Evolutionary conservation across 2,797 vertebrate genomes (phyloP), one percentile per base, ranked within the genome.

Genomic region (Cossypha caffra): DNA sequence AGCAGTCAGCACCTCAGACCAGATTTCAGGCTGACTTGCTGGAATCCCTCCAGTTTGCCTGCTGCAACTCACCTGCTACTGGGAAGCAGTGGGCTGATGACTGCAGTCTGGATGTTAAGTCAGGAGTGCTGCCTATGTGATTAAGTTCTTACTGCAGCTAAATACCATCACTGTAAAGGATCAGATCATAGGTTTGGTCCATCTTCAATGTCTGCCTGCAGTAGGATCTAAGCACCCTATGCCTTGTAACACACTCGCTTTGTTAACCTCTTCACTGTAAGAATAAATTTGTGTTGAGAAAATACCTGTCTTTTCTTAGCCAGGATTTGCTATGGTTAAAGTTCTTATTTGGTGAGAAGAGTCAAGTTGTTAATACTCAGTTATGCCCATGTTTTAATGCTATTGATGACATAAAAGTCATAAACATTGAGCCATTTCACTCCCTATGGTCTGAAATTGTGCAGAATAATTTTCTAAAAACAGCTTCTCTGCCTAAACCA

Each of bases 1-100:
- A 88, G 61, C 83, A 91, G 50, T 64, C 68, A 80, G 95, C 93
- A 92, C 68, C 92, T 38, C 54, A 86, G 66, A 77, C 55, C 74
- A 66, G 72, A 24, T 91, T 93, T 75, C 58, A 57, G 90, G 48
- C 47, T 64, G 47, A 38, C 55, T 77, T 68, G 7, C 37, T 61
- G 93, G 59, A 95, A n/a, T 69, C 42, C 63, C 50, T 77, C 38
- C 33, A 6, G 54, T 43, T 83, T 55, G 16, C 68, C 59, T 50
- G 43, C 48, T 47, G 28, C 3, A 0, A 20, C 69, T 62, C 58
- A 1, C 16, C 7, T 35, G 40, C 50, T 58, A 7, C 26, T 51
- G 61, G 57, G 67, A 55, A 23, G 37, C 59, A 57, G 47, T 26
- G 71, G 69, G 85, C 31, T 45, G 38, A 0, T 14, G 7, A 1